phyloP scores from a whole-genome alignment of 2,113 vertebrate genomes.

The Xerus inauris region DNA sequence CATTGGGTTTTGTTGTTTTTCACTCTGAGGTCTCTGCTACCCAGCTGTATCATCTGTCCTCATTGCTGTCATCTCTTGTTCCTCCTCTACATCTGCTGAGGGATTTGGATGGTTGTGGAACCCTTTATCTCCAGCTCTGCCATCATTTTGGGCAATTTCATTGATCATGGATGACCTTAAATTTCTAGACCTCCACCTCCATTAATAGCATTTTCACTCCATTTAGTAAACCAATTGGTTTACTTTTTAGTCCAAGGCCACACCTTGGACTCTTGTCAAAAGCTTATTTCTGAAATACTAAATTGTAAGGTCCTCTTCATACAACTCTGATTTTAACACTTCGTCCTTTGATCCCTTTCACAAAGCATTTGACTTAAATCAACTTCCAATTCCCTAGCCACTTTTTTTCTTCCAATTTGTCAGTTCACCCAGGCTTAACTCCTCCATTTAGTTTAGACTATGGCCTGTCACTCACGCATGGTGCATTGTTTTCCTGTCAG shows the following conservation, averaged over 20 bases:
- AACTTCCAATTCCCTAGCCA: neutral
- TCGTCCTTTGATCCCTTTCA: neutral
- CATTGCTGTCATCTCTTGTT: neutral
- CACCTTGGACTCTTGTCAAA: neutral
- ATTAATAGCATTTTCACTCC: neutral
- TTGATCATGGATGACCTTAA: neutral
- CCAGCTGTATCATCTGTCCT: neutral
- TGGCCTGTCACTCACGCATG: neutral
- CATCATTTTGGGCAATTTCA: neutral
- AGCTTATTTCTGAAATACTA: neutral
- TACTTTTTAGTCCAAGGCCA: too few species aligned
- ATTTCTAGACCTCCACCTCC: neutral
- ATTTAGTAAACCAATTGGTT: slow-evolving; percentile 18
- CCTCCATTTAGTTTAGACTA: neutral
- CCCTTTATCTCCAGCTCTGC: neutral
- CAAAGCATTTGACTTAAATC: neutral
- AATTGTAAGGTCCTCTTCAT: neutral
- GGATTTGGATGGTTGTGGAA: neutral
- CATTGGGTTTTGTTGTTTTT: neutral
- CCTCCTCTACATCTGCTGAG: neutral
- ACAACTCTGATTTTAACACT: neutral
- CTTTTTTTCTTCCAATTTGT: neutral
- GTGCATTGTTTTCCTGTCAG: neutral
- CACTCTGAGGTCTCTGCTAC: neutral
- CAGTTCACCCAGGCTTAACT: neutral